Conservation (phyloP, 2,888 invertebrate species). For the Philopedon plagiatum region DNA sequence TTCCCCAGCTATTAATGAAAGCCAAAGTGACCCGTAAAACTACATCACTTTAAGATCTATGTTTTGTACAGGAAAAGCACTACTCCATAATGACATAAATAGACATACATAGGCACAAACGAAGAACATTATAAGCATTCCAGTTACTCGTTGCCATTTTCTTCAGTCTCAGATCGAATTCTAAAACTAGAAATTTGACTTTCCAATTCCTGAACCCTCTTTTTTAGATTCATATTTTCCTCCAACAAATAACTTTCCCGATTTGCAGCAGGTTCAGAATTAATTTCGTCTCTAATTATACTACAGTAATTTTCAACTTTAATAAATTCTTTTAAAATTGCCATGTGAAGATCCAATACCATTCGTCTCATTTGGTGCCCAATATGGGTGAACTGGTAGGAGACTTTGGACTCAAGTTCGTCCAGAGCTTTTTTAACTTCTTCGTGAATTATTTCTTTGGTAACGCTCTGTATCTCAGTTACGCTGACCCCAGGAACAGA, state of each 20-base stretch:
- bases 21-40: too few relatives aligned
- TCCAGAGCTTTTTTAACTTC: constrained; percentile 56
- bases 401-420: constrained; percentile 56
- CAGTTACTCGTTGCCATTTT: background rate
- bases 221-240: constrained; percentile 70
- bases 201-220: constrained; percentile 60
- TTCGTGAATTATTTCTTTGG: constrained; percentile 52
- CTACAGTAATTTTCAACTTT: constrained; percentile 60
- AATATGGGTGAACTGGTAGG: constrained; percentile 53
- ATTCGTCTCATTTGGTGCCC: constrained; percentile 58
- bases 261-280: constrained; percentile 60
- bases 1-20: too few relatives aligned
- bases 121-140: background rate
- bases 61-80: too few relatives aligned
- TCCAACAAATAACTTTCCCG: constrained; percentile 67
- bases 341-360: constrained; percentile 62
- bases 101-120: background rate
- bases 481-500: constrained; percentile 14
- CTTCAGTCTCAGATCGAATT: background rate
- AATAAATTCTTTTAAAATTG: constrained; percentile 63
- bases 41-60: too few relatives aligned
- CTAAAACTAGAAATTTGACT: constrained; percentile 8
- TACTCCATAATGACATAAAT: too few relatives aligned
- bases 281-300: constrained; percentile 55
- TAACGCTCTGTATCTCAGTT: constrained; percentile 36